Evolutionary conservation across 1,140 invertebrate genomes (phyloP).

Genomic region (Ceratoteleas bidentatus): DNA sequence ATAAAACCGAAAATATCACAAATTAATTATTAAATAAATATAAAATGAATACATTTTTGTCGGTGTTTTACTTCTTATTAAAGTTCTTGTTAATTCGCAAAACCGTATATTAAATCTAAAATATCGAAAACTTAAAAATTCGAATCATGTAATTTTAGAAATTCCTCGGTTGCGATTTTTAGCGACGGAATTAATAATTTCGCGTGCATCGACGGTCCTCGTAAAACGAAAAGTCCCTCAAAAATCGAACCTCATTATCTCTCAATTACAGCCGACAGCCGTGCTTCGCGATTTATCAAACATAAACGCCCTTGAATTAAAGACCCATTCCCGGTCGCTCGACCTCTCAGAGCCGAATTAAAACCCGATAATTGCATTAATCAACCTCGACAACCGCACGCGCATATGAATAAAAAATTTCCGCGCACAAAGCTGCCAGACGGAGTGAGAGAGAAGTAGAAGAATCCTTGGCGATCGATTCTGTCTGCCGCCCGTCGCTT

Average conservation of each 20-base stretch:
- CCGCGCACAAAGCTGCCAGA: slow-evolving; percentile 19
- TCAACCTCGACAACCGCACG: slow-evolving; percentile 27
- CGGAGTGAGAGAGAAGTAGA: too few relatives aligned
- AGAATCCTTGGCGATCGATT: slow-evolving; percentile 36
- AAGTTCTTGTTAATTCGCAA: too few relatives aligned
- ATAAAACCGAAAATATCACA: too few relatives aligned
- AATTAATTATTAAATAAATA: too few relatives aligned
- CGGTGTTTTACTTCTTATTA: too few relatives aligned
- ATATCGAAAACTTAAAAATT: too few relatives aligned
- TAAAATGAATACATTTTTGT: too few relatives aligned
- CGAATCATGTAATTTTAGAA: too few relatives aligned
- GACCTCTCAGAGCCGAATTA: slow-evolving; percentile 30
- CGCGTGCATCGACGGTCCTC: not conserved
- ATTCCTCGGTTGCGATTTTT: too few relatives aligned
- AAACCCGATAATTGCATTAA: slow-evolving; percentile 46
- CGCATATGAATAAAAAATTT: slow-evolving; percentile 47
- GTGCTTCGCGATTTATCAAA: slow-evolving; percentile 4
- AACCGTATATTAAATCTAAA: too few relatives aligned
- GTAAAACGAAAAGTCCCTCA: not conserved
- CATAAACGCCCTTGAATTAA: slow-evolving; percentile 29
- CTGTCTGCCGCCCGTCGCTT: slow-evolving; percentile 1
- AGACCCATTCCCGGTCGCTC: slow-evolving; percentile 9
- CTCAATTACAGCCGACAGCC: slow-evolving; percentile 8
- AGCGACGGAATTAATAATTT: not conserved
- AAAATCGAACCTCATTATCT: slow-evolving; percentile 10